Evolutionary conservation across 2,113 vertebrate species (phyloP), one percentile per base, ranked within the genome.

Genomic region (Eptatretus burgeri): DNA sequence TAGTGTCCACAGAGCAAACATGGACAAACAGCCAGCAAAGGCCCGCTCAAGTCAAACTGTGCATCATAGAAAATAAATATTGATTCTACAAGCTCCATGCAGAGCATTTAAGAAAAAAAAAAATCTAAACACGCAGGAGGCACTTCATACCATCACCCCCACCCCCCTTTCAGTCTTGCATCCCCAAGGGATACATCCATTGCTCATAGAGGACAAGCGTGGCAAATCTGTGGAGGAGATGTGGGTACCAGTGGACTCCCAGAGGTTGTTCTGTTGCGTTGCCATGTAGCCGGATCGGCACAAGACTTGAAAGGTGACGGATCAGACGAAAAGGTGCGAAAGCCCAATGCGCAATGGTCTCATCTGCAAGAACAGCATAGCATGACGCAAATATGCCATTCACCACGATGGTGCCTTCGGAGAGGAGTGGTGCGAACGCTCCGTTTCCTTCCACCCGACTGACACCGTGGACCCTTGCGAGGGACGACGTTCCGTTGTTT

Each of bases 161-260:
- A 41, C 27, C 27, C 27, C 27, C 3, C 3, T 7, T 41, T 41
- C 27, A 41, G 27, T 41, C 27, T 41, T 7, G 27, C 27, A 41
- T 41, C 27, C 27, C 27, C 7, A 41, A 41, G 27, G 27, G 27
- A 41, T 41, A 7, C 27, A 41, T 41, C 27, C 27, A 41, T 41
- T 41, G 27, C 27, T 41, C 27, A 41, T 41, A 3, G 27, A 41
- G 27, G 27, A 41, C 27, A 41, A 41, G 3, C 27, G 27, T 41
- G 27, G 27, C 89, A 50, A 93, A 70, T 70, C 66, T 77, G 73
- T 87, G 81, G 16, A 98, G 80, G 69, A 85, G 74, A 71, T 72
- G 69, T 5, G 86, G 78, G 74, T 93, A 98, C 89, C 91, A 96
- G 75, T 93, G 91, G 65, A 93, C 66, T 1, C 91, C 88, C 0